These are phyloP conservation scores for Tryphoninae sp. DNA, from an alignment of 2,888 invertebrate genomes.

Conservation along the genomic window DNA sequence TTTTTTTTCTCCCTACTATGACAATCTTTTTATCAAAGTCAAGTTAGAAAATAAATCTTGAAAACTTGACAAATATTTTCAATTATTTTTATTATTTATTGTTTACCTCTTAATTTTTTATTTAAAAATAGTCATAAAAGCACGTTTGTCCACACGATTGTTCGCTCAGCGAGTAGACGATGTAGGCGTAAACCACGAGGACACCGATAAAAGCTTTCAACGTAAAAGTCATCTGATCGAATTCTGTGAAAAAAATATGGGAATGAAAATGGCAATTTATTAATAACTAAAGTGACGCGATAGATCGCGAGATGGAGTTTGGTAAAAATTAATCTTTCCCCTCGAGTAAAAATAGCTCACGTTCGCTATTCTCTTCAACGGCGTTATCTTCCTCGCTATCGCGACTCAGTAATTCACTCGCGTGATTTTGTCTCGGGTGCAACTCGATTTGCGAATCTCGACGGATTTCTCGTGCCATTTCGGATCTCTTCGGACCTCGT, in stretches of 20 bases:
- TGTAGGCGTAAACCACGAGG: constrained; percentile 70
- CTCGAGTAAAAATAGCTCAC: constrained; percentile 26
- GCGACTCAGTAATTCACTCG: constrained; percentile 39
- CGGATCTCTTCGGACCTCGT: constrained; percentile 24
- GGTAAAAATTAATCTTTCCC: constrained; percentile 2
- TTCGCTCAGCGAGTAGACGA: constrained; percentile 73
- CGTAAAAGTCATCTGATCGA: constrained; percentile 73
- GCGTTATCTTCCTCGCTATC: constrained; percentile 42
- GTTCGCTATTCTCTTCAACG: constrained; percentile 43
- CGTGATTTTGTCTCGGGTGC: constrained; percentile 35
- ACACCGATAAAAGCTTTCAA: constrained; percentile 71
- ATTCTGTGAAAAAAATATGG: constrained; percentile 64
- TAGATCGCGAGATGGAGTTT: background rate
- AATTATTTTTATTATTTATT: background rate
- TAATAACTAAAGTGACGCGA: background rate
- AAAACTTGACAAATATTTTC: background rate
- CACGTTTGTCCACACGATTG: constrained; percentile 60
- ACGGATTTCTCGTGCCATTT: constrained; percentile 15
- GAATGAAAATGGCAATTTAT: background rate
- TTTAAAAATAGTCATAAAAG: constrained; percentile 16
- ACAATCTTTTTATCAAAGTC: no score
- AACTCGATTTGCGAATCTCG: constrained; percentile 30
- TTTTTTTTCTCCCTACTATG: background rate
- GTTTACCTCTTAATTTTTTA: background rate
- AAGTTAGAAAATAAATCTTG: no score